Evolutionary conservation across 2,888 invertebrate genomes (phyloP).

Genomic region (Aporophyla nigra): DNA sequence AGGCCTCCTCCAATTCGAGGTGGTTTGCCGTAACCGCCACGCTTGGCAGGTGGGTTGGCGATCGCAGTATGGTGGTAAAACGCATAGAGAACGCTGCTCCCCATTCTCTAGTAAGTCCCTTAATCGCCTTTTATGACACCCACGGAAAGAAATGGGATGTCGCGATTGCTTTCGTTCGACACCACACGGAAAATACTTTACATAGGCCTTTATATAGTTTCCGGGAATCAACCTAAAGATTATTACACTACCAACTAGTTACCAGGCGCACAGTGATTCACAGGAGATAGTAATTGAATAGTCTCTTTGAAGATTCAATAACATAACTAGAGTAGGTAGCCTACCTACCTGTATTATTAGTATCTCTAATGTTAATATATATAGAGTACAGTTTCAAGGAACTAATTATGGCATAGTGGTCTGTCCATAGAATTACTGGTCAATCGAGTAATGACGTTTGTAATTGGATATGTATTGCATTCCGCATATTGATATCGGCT

Average conservation of each 20-base stretch:
- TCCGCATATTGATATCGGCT: conserved; percentile 59
- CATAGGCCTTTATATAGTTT: not conserved
- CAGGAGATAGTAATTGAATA: conserved; percentile 27
- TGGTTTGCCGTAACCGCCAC: too few relatives aligned
- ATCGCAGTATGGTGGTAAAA: too few relatives aligned
- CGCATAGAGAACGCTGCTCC: too few relatives aligned
- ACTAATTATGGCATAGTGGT: conserved; percentile 54
- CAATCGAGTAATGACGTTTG: conserved; percentile 59
- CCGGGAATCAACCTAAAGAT: conserved; percentile 1
- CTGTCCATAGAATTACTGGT: conserved; percentile 46
- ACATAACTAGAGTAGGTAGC: not conserved
- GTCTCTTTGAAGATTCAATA: conserved; percentile 26
- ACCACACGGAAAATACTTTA: too few relatives aligned
- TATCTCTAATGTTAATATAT: not conserved
- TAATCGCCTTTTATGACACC: too few relatives aligned
- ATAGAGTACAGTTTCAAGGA: conserved; percentile 37
- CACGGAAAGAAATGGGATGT: too few relatives aligned
- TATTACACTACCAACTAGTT: conserved; percentile 6
- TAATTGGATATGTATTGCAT: conserved; percentile 65
- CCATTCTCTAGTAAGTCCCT: too few relatives aligned
- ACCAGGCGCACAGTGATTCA: conserved; percentile 21
- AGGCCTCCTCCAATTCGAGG: too few relatives aligned
- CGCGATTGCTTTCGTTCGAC: too few relatives aligned
- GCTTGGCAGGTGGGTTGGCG: too few relatives aligned
- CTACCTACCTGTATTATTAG: conserved; percentile 10